Conservation (phyloP, 2,797 vertebrate species). For the Fundulus diaphanus region DNA sequence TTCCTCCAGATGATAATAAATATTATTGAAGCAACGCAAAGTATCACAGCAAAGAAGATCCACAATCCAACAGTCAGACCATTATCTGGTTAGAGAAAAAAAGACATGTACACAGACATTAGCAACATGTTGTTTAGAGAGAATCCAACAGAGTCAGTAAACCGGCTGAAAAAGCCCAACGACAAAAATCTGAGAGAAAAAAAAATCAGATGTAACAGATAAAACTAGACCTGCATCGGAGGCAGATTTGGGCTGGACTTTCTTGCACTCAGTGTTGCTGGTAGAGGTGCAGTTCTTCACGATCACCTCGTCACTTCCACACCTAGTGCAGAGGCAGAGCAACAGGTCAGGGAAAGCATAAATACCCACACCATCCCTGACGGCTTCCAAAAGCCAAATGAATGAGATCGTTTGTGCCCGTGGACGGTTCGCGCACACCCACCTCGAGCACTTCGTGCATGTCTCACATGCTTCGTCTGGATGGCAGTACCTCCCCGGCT, state of each 20-base stretch:
- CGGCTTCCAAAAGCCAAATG: not conserved
- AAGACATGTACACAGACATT: not conserved
- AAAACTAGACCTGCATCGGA: constrained; percentile 43
- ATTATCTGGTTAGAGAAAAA: not conserved
- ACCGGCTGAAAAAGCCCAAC: too few species aligned
- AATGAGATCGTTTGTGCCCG: not conserved
- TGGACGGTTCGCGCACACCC: constrained; percentile 15
- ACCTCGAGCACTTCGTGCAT: constrained; percentile 79
- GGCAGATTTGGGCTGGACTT: not conserved
- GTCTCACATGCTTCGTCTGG: constrained; percentile 78
- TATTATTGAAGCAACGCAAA: not conserved
- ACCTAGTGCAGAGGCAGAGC: constrained; percentile 55
- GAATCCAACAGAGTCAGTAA: not conserved
- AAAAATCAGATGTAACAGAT: not conserved
- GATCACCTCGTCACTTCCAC: constrained; percentile 60
- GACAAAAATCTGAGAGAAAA: too few species aligned
- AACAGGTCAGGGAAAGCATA: not conserved
- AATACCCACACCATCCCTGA: not conserved
- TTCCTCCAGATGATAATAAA: not conserved
- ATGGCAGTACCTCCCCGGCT: constrained; percentile 67
- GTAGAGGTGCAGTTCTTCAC: constrained; percentile 73
- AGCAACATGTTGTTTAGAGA: not conserved
- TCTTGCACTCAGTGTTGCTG: constrained; percentile 73
- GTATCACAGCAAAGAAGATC: not conserved
- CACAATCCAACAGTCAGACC: too few species aligned